Conservation (phyloP, 2,888 invertebrate species). For the Diarsia brunnea region DNA sequence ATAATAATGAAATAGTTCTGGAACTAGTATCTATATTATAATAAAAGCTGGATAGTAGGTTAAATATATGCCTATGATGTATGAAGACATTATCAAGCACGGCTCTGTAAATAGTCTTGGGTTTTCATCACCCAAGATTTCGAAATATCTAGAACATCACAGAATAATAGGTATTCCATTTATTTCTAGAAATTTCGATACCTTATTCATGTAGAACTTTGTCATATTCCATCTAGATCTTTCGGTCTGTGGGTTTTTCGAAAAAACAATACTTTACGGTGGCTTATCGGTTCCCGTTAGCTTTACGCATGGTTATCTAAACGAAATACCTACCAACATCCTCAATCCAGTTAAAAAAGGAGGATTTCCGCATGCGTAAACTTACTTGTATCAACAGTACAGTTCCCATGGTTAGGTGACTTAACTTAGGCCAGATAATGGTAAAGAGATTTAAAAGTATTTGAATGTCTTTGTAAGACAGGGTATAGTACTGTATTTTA, state of each 20-base stretch:
- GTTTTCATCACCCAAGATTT: background rate
- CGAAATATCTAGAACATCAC: slow-evolving; percentile 20
- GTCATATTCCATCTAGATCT: background rate
- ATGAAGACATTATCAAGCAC: background rate
- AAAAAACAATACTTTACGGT: background rate
- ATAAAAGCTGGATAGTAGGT: background rate
- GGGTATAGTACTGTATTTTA: background rate
- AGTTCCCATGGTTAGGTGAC: background rate
- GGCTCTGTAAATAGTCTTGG: background rate
- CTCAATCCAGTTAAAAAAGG: background rate
- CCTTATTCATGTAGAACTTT: background rate
- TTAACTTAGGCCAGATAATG: background rate
- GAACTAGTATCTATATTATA: background rate
- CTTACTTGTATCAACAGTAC: too few relatives aligned
- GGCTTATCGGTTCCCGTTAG: background rate
- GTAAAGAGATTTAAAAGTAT: background rate
- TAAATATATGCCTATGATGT: background rate
- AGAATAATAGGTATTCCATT: background rate
- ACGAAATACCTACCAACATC: background rate
- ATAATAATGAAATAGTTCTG: slow-evolving; percentile 8
- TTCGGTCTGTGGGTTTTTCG: background rate
- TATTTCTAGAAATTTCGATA: background rate
- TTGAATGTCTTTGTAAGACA: background rate
- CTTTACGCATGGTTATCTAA: background rate
- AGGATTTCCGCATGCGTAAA: background rate